Conservation (phyloP, 1,140 invertebrate genomes). For the Mamestra configurata region DNA sequence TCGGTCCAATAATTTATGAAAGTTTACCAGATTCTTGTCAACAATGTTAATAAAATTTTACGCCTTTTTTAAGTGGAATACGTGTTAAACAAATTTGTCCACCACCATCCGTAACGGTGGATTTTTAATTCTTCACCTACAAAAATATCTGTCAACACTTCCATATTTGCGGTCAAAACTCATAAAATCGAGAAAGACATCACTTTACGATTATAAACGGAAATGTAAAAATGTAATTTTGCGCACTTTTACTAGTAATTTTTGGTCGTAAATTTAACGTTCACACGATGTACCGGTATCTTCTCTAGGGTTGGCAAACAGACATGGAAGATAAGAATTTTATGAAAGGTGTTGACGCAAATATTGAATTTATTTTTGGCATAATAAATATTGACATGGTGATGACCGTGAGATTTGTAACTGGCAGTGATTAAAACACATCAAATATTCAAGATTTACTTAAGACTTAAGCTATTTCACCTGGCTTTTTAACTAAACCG, state of each 20-base stretch:
- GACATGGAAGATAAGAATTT: background rate
- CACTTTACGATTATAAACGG: constrained; percentile 33
- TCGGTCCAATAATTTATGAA: background rate
- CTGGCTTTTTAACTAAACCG: background rate
- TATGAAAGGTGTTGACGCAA: constrained; percentile 15
- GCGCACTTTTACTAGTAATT: constrained; percentile 36
- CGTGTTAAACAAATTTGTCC: background rate
- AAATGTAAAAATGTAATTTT: constrained; percentile 38
- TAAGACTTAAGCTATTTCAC: background rate
- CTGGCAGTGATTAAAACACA: too few relatives aligned
- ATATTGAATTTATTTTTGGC: constrained; percentile 4
- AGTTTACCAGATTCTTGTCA: background rate
- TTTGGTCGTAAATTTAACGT: constrained; percentile 29
- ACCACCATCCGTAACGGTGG: background rate
- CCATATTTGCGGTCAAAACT: background rate
- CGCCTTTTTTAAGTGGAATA: background rate
- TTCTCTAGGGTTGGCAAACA: constrained; percentile 40
- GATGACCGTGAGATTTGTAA: background rate
- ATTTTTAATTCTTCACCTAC: constrained; percentile 8
- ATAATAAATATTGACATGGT: background rate
- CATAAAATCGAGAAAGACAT: constrained; percentile 32
- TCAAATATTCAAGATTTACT: too few relatives aligned
- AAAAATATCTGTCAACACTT: constrained; percentile 12
- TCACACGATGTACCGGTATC: constrained; percentile 40
- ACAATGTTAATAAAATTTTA: background rate